Conservation (phyloP, 2,113 vertebrate genomes). For the Columba livia region DNA sequence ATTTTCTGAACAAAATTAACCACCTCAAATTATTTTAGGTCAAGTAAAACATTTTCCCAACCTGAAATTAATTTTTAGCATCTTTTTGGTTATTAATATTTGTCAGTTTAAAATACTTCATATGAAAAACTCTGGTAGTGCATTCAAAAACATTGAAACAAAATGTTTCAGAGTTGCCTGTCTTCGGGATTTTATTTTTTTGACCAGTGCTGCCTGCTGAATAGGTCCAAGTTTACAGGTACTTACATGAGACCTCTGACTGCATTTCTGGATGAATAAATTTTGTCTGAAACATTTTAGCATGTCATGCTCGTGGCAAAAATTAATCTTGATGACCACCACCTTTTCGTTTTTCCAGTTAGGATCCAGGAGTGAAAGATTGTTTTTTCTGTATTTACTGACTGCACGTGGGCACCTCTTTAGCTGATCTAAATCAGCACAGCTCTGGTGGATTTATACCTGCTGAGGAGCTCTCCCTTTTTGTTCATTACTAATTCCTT, state of each 20-base stretch:
- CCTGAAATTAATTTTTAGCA: slow-evolving; percentile 23
- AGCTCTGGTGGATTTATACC: slow-evolving; percentile 37
- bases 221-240: background rate
- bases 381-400: background rate
- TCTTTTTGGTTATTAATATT: background rate
- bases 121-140: background rate
- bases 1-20: slow-evolving; percentile 27
- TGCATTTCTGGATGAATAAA: background rate
- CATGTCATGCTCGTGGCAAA: background rate
- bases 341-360: background rate
- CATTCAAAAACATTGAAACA: background rate
- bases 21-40: slow-evolving; percentile 19
- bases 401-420: background rate
- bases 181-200: background rate
- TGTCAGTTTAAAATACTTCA: slow-evolving; percentile 6
- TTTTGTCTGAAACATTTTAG: background rate
- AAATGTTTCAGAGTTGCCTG: background rate
- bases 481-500: slow-evolving; percentile 51
- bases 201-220: background rate
- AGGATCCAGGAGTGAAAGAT: background rate
- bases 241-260: background rate
- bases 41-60: slow-evolving; percentile 31
- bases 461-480: slow-evolving; percentile 44
- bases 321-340: background rate
- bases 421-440: background rate